phyloP scores from a whole-genome alignment of 2,797 vertebrate genomes.

The Coilia nasus region DNA sequence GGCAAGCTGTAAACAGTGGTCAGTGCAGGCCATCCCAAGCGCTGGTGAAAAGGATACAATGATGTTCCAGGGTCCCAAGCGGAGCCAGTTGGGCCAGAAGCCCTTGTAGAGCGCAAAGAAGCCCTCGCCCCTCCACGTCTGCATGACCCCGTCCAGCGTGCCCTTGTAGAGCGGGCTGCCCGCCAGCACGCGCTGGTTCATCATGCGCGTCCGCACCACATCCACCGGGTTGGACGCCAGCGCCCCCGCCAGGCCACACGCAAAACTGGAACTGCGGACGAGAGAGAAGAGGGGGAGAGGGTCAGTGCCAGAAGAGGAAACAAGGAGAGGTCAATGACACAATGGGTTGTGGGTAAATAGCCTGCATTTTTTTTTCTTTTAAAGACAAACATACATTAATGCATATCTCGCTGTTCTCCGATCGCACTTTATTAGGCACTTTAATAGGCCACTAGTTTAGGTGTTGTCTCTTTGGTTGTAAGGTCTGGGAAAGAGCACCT shows the following conservation, averaged over 20 bases:
- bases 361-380: too few species aligned
- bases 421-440: too few species aligned
- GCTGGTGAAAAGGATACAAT: slow-evolving; percentile 88
- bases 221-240: slow-evolving; percentile 97
- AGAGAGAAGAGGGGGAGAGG: background rate
- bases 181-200: slow-evolving; percentile 94
- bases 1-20: too few species aligned
- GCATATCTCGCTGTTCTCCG: too few species aligned
- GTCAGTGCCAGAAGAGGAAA: background rate
- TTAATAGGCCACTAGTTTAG: too few species aligned
- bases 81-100: slow-evolving; percentile 98
- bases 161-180: slow-evolving; percentile 88
- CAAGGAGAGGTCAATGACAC: too few species aligned
- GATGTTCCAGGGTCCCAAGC: slow-evolving; percentile 97
- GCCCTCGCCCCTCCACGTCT: slow-evolving; percentile 94
- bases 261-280: slow-evolving; percentile 86
- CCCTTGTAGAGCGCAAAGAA: slow-evolving; percentile 98
- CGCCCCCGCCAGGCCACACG: slow-evolving; percentile 91
- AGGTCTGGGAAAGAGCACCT: too few species aligned
- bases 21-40: too few species aligned
- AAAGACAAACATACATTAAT: too few species aligned
- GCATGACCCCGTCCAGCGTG: slow-evolving; percentile 91
- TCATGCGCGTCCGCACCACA: slow-evolving; percentile 94
- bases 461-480: too few species aligned
- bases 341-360: too few species aligned